These are phyloP conservation scores for Bombus pascuorum DNA, from an alignment of 1,140 invertebrate species.

Conservation along the genomic window DNA sequence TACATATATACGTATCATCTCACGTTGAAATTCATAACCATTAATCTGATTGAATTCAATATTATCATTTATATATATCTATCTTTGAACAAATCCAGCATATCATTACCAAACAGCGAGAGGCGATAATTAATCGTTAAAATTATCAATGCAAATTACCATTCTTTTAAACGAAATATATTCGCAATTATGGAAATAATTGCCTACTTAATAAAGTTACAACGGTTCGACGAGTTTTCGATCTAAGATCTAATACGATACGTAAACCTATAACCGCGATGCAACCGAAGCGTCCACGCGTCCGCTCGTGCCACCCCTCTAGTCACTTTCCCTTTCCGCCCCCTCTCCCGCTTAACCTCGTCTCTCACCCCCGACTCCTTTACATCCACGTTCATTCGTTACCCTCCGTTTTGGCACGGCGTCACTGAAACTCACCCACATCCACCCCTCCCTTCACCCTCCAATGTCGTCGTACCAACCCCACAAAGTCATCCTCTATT, in stretches of 20 bases:
- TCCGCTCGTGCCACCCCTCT: conserved; percentile 7
- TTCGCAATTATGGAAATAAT: not conserved
- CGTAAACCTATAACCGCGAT: conserved; percentile 45
- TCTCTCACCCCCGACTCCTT: conserved; percentile 25
- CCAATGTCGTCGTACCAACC: conserved; percentile 35
- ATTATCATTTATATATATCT: not conserved
- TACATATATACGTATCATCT: too few relatives aligned
- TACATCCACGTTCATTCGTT: conserved; percentile 33
- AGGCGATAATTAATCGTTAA: not conserved
- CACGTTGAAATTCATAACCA: not conserved
- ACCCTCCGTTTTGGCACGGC: conserved; percentile 57
- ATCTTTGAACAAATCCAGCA: too few relatives aligned
- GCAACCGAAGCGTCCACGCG: conserved; percentile 45
- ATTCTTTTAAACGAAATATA: not conserved
- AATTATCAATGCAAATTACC: not conserved
- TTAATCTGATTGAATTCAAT: not conserved
- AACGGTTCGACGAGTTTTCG: not conserved
- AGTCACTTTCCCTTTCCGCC: conserved; percentile 44
- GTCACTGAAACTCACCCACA: conserved; percentile 23
- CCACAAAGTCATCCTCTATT: conserved; percentile 51
- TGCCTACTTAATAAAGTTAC: not conserved
- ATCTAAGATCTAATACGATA: conserved; percentile 17
- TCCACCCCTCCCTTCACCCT: not conserved
- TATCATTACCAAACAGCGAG: too few relatives aligned
- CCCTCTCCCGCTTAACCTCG: not conserved